Percentiles rank a stretch among this genome's conserved stretches.
These are phyloP conservation scores for Tragelaphus imberbis DNA, from an alignment of 2,113 vertebrate species.

Conservation along the genomic window DNA sequence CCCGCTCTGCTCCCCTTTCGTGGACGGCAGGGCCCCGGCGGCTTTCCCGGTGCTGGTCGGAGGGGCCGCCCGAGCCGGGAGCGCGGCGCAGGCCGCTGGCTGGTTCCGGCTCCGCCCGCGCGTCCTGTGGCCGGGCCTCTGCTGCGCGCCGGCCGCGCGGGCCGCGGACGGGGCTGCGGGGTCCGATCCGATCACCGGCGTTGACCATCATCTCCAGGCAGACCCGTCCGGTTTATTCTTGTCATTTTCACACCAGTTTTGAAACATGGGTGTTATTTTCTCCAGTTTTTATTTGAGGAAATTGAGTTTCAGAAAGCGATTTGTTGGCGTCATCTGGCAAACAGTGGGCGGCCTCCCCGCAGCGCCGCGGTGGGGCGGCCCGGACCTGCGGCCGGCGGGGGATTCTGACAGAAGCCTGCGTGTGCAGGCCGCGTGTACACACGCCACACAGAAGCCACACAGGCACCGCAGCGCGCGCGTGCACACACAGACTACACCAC, in stretches of 20 bases:
- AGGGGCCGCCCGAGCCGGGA: too few relatives aligned
- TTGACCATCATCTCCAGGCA: neutral
- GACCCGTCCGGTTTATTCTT: neutral
- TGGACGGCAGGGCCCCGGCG: neutral
- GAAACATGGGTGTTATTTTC: neutral
- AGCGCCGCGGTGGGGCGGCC: too few relatives aligned
- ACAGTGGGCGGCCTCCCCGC: neutral
- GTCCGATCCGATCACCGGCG: neutral
- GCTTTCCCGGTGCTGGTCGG: neutral
- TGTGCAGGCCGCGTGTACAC: too few relatives aligned
- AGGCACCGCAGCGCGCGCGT: too few relatives aligned
- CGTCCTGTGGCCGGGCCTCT: neutral
- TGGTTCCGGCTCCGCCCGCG: too few relatives aligned
- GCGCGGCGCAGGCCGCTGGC: too few relatives aligned
- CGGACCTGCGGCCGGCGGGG: neutral
- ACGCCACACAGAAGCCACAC: too few relatives aligned
- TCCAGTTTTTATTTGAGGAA: neutral
- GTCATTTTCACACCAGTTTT: neutral
- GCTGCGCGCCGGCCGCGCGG: neutral
- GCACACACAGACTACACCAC: too few relatives aligned
- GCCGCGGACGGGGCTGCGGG: too few relatives aligned
- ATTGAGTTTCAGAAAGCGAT: neutral
- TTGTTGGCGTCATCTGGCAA: neutral
- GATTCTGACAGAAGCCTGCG: neutral
- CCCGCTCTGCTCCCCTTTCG: neutral